Evolutionary conservation across 2,888 invertebrate species (phyloP), one percentile per base, ranked within the genome.

Genomic region (Acanthosepion lycidas): DNA sequence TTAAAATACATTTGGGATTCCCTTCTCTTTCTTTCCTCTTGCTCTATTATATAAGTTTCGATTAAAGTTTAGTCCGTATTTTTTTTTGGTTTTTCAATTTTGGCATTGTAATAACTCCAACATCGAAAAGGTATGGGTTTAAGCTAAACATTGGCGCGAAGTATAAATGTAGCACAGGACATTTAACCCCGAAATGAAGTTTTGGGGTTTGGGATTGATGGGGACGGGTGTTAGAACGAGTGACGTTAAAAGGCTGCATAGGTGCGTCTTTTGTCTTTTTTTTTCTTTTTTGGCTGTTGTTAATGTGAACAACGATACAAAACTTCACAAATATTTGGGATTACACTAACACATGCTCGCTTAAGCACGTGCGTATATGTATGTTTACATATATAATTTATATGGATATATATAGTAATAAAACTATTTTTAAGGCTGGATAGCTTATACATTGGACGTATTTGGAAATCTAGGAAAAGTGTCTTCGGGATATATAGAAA

Each of bases 21-120:
- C 0, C 9, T 78, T n/a, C 15, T 78, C 23, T n/a, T 28, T n/a
- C n/a, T 26, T 28, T n/a, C n/a, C 1, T 28, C 8, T 5, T 78
- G 8, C 9, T 78, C 12, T 33, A 12, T 78, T 15, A n/a, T 3
- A n/a, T 15, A 4, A 12, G 9, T 78, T n/a, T 78, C 33, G 9
- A 78, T 78, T 78, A 78, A 78, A 78, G 78, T 78, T 78, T 78
- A 78, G 78, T 78, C 78, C 78, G 78, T 78, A 78, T 78, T n/a
- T 78, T 78, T n/a, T n/a, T 78, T n/a, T n/a, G 33, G 1, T 78
- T 78, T 78, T 78, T 78, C n/a, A n/a, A n/a, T 12, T 78, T 33
- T 78, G 18, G 12, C 12, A 33, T 78, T 78, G n/a, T 78, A 33
- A 78, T 78, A 78, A 18, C n/a, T 4, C 78, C n/a, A 18, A 33